phyloP scores from a whole-genome alignment of 2,888 invertebrate species.

The Scaptodrosophila latifasciaeformis region DNA sequence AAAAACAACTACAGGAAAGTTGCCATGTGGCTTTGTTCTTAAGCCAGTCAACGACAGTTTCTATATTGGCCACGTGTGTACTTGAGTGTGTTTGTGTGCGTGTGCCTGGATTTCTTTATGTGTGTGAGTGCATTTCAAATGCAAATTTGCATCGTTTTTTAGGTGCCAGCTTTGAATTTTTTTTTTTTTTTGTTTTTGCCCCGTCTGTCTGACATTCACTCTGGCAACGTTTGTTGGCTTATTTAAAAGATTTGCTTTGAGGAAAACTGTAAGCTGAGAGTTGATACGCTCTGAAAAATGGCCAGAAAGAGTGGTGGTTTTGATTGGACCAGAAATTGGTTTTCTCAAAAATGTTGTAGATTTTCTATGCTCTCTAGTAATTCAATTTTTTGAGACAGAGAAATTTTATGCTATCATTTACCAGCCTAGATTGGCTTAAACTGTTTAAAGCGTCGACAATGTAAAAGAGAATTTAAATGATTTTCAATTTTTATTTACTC shows the following conservation, averaged over 20 bases:
- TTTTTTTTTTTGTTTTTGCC: constrained; percentile 15
- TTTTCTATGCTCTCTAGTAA: too few relatives aligned
- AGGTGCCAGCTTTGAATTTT: constrained; percentile 4
- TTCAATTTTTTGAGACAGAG: too few relatives aligned
- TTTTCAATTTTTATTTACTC: too few relatives aligned
- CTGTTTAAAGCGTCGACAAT: too few relatives aligned
- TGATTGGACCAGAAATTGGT: too few relatives aligned
- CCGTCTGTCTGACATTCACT: constrained; percentile 14
- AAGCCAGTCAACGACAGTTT: constrained; percentile 24
- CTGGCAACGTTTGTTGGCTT: constrained; percentile 45
- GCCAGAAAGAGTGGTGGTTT: constrained; percentile 11
- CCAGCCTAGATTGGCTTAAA: too few relatives aligned
- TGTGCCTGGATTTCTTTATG: constrained; percentile 5
- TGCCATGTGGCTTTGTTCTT: constrained; percentile 40
- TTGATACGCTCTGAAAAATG: constrained; percentile 58
- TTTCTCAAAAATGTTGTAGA: too few relatives aligned
- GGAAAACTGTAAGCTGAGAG: constrained; percentile 43
- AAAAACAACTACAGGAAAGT: too few relatives aligned
- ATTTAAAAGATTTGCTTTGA: constrained; percentile 64
- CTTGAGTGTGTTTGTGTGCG: constrained; percentile 18
- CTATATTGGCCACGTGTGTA: constrained; percentile 9
- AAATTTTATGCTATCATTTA: too few relatives aligned
- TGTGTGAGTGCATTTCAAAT: constrained; percentile 39
- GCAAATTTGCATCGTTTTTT: constrained; percentile 47
- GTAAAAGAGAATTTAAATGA: too few relatives aligned